Evolutionary conservation across 1,140 invertebrate genomes (phyloP).

Genomic region (Aphaenogaster rudis): DNA sequence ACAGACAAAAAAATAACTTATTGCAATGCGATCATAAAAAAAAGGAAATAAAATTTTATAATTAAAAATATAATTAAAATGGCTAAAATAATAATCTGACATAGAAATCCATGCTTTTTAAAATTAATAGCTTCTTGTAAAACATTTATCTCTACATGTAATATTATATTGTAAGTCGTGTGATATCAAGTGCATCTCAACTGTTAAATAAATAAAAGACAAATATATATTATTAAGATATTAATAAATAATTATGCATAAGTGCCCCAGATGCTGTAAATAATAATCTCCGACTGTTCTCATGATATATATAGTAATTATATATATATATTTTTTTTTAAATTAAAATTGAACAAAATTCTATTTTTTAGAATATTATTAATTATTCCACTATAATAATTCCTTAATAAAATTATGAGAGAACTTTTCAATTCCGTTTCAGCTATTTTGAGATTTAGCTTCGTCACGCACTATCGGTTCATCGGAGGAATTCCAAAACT

Average conservation of each 20-base stretch:
- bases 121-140: not conserved
- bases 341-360: too few relatives aligned
- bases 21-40: not conserved
- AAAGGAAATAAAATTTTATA: not conserved
- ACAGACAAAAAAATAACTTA: not conserved
- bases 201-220: not conserved
- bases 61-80: slow-evolving; percentile 21
- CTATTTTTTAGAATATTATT: too few relatives aligned
- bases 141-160: slow-evolving; percentile 6
- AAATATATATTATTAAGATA: not conserved
- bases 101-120: not conserved
- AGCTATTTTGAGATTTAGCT: not conserved
- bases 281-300: too few relatives aligned
- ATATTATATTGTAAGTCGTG: not conserved
- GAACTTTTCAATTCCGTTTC: not conserved
- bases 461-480: not conserved
- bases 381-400: too few relatives aligned
- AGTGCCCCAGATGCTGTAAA: too few relatives aligned
- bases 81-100: not conserved
- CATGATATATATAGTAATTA: too few relatives aligned
- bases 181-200: not conserved
- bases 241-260: too few relatives aligned
- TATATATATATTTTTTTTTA: too few relatives aligned
- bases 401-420: not conserved
- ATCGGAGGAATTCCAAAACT: not conserved